A percentile compares a stretch with the other conserved stretches of the same genome.
These are phyloP conservation scores for Drosophila athabasca DNA, from an alignment of 1,140 invertebrate species.

Conservation along the genomic window DNA sequence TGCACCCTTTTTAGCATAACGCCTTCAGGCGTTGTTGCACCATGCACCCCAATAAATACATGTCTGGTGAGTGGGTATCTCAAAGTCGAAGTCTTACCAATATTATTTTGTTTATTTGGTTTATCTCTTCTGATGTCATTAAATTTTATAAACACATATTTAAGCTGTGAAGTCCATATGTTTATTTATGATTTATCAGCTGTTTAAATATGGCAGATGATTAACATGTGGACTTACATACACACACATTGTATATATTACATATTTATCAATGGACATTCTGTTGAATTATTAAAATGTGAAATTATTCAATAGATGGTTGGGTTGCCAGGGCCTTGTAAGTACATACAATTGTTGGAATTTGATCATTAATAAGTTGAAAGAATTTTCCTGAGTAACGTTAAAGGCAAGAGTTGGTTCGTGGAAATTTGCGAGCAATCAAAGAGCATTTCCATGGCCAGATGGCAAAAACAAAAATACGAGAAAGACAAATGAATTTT, in stretches of 20 bases:
- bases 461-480: slow-evolving; percentile 24
- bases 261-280: slow-evolving; percentile 1
- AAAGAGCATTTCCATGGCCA: slow-evolving; percentile 41
- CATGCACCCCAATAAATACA: no score
- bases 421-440: slow-evolving; percentile 32
- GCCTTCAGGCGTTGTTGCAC: no score
- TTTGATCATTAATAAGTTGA: slow-evolving; percentile 26
- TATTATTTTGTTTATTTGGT: no score
- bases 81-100: no score
- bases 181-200: slow-evolving; percentile 66
- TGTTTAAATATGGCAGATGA: slow-evolving; percentile 33
- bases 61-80: no score
- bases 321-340: slow-evolving; percentile 6
- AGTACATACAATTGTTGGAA: background rate
- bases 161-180: slow-evolving; percentile 23
- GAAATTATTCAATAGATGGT: slow-evolving; percentile 16
- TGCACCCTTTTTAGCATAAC: no score
- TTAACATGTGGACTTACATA: slow-evolving; percentile 35
- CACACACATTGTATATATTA: background rate
- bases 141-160: no score
- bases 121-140: no score
- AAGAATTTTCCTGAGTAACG: slow-evolving; percentile 29
- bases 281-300: slow-evolving; percentile 16
- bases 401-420: slow-evolving; percentile 10
- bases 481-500: slow-evolving; percentile 40